Conservation (phyloP, 2,113 vertebrate species). For the Oxyura jamaicensis region DNA sequence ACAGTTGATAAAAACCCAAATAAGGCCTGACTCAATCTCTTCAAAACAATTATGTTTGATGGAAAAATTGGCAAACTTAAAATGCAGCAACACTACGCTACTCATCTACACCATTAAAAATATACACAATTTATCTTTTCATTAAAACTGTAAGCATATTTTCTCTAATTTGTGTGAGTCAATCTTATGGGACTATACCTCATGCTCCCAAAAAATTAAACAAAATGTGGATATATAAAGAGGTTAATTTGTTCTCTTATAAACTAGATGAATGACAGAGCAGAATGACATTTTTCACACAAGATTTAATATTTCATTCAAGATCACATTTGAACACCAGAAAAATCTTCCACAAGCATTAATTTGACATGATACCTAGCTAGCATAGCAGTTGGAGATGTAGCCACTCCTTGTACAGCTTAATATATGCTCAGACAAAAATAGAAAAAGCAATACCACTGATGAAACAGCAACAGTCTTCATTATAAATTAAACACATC, state of each 20-base stretch:
- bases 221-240: background rate
- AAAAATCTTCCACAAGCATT: slow-evolving; percentile 1
- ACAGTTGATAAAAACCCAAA: background rate
- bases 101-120: background rate
- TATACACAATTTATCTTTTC: background rate
- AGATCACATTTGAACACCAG: background rate
- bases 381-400: background rate
- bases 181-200: background rate
- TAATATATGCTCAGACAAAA: slow-evolving; percentile 29
- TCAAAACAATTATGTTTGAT: background rate
- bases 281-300: slow-evolving; percentile 1
- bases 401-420: background rate
- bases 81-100: background rate
- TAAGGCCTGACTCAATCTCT: background rate
- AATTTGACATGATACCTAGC: background rate
- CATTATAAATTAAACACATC: slow-evolving; percentile 52
- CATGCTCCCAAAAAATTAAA: background rate
- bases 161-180: background rate
- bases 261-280: background rate
- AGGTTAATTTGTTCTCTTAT: background rate
- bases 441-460: background rate
- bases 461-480: slow-evolving; percentile 31
- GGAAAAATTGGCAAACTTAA: background rate
- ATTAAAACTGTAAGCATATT: background rate
- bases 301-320: slow-evolving; percentile 5